Evolutionary conservation across 2,888 invertebrate genomes (phyloP).

Genomic region (Tiphia femorata): DNA sequence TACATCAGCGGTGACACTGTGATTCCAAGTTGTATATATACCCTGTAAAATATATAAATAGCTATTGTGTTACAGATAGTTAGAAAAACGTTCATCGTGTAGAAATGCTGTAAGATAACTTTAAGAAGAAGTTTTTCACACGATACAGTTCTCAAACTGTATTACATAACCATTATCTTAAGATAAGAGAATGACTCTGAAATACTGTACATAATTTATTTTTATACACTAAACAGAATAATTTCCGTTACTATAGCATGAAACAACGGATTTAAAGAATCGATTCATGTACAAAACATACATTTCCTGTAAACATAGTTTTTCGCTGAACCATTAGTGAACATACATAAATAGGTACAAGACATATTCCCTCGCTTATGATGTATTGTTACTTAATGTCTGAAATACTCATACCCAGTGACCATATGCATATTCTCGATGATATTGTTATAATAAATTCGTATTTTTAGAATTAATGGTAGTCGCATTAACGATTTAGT

Average conservation of each 20-base stretch:
- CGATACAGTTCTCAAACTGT: not conserved
- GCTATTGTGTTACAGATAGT: conserved; percentile 28
- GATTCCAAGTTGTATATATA: conserved; percentile 48
- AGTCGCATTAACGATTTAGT: not conserved
- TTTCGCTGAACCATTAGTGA: not conserved
- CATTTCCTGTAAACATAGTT: not conserved
- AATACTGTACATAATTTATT: conserved; percentile 44
- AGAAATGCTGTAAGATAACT: not conserved
- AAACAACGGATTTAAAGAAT: conserved; percentile 1
- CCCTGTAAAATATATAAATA: conserved; percentile 24
- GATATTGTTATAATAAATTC: conserved; percentile 52
- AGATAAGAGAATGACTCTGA: conserved; percentile 22
- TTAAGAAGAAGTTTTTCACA: not conserved
- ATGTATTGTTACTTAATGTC: conserved; percentile 25
- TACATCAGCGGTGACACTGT: conserved; percentile 40
- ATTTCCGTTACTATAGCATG: not conserved
- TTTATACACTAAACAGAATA: conserved; percentile 32
- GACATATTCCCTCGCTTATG: not conserved
- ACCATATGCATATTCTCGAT: conserved; percentile 38
- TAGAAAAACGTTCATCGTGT: conserved; percentile 7
- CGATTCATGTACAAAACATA: conserved; percentile 1
- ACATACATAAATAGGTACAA: no score
- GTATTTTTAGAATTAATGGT: conserved; percentile 43
- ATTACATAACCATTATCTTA: conserved; percentile 9
- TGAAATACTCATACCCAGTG: conserved; percentile 46